Evolutionary conservation across 2,888 invertebrate species (phyloP), one percentile per base, ranked within the genome.

Genomic region (Dugesia japonica): DNA sequence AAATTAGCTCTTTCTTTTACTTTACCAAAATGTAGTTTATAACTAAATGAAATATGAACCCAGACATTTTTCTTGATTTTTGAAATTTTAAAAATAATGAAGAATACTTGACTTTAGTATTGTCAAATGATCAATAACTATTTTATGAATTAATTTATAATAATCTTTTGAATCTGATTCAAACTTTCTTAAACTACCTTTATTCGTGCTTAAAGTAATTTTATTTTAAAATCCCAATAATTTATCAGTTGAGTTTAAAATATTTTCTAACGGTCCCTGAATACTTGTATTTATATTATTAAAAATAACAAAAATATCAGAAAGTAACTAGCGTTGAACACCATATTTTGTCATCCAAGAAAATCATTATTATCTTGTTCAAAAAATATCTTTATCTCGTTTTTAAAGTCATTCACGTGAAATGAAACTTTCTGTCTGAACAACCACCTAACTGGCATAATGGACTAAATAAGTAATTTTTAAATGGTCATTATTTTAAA

Each of bases 111-210:
- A n/a, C n/a, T n/a, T n/a, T n/a, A n/a, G n/a, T n/a, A 23, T 56
- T 56, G 56, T n/a, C n/a, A 56, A 56, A 56, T 56, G n/a, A 23
- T n/a, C 56, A 56, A 56, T 56, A 56, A 56, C 56, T 20, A 56
- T 56, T 56, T 20, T 56, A 20, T 56, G n/a, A 56, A 56, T 56
- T 9, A 4, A 9, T 56, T 56, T 56, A 56, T 56, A 56, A 56
- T n/a, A 56, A n/a, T 56, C 56, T 56, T 56, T 56, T 56, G 56
- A n/a, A 23, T 9, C n/a, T 56, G 23, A 56, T 7, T 56, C 56
- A 56, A n/a, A n/a, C 56, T 56, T 56, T n/a, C 7, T n/a, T 20
- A 13, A 56, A 56, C 23, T 56, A 23, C n/a, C 56, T 56, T 56
- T 56, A 13, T 56, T 20, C 56, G 4, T 56, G 9, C 56, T 9